Base-by-base conservation (phyloP, 92 coral and sea anemone species). In the Blastomussa wellsi region DNA sequence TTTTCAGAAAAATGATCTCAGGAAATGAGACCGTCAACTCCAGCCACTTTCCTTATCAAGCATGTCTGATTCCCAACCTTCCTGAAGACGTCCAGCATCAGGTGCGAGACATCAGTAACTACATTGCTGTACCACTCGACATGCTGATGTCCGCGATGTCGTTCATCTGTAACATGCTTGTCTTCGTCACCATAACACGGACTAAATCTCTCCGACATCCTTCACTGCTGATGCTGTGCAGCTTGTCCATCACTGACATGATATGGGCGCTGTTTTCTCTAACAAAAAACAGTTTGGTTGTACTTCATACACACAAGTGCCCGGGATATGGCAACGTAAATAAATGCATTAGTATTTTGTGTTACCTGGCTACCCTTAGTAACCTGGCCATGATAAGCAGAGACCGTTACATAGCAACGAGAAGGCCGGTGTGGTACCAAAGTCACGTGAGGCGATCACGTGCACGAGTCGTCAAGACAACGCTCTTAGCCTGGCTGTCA, bases 351-450 rank as follows among this genome's bases (percentile, higher is more conserved):
- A 29, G 29, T 17, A 33, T 33, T 33, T 17, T 70, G 16, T 70
- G 26, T 70, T 70, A 10, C 48, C 75, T 70, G 48, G 26, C 49
- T 6, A 48, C 70, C 20, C 20, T 41, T 5, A 44, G 80, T 41
- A 83, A 41, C 74, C 73, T 83, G 28, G 60, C 80, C 29, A 16
- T 42, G 22, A 74, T 74, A 29, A 83, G 87, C 48, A 83, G 48
- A 44, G 87, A 83, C 76, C 73, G 87, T 4, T 60, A 39, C 73
- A 59, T 49, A 28, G 87, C 87, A 14, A 33, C 74, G 11, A 83
- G 33, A 47, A 74, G 57, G 48, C 87, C 87, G 44, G 42, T 4
- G 13, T 74, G 87, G 80, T 83, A 74, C 57, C 32, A 35, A 52
- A 75, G 7, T 70, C 44, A 70, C 48, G 41, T 33, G 75, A 36